phyloP scores from a whole-genome alignment of 2,113 vertebrate genomes.

The Entosphenus tridentatus region DNA sequence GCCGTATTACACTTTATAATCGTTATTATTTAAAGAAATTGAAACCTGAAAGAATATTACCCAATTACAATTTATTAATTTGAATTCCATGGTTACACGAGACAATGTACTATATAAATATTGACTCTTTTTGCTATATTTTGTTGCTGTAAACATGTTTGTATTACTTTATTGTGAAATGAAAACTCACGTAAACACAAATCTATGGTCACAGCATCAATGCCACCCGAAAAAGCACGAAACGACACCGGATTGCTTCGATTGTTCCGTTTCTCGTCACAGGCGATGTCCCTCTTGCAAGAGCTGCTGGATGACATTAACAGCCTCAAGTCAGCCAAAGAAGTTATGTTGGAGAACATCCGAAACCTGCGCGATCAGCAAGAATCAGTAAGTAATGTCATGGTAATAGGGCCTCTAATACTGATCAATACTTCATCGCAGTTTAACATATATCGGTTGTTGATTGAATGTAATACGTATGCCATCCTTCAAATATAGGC shows the following conservation, averaged over 20 bases:
- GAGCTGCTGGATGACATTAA: slow-evolving; percentile 19
- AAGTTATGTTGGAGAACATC: slow-evolving; percentile 15
- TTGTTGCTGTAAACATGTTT: neutral
- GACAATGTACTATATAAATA: neutral
- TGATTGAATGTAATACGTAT: neutral
- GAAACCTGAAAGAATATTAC: neutral
- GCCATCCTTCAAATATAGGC: no score
- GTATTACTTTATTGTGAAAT: neutral
- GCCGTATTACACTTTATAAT: no score
- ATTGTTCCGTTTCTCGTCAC: slow-evolving; percentile 7
- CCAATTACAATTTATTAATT: neutral
- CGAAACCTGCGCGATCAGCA: slow-evolving; percentile 13
- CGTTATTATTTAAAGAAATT: neutral
- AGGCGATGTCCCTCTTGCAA: slow-evolving; percentile 22
- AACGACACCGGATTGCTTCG: neutral
- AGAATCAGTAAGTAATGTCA: slow-evolving; percentile 9
- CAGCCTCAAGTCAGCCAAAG: slow-evolving; percentile 13
- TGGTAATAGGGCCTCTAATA: neutral
- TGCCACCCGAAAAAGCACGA: neutral
- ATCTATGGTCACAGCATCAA: neutral
- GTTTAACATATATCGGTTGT: neutral
- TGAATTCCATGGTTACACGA: neutral
- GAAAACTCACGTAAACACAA: neutral
- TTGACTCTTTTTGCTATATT: neutral
- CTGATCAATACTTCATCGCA: neutral